Evolutionary conservation across 92 coral and sea anemone species (phyloP), one percentile per base, ranked within the genome.

Genomic region (Phenganax stokvisi): DNA sequence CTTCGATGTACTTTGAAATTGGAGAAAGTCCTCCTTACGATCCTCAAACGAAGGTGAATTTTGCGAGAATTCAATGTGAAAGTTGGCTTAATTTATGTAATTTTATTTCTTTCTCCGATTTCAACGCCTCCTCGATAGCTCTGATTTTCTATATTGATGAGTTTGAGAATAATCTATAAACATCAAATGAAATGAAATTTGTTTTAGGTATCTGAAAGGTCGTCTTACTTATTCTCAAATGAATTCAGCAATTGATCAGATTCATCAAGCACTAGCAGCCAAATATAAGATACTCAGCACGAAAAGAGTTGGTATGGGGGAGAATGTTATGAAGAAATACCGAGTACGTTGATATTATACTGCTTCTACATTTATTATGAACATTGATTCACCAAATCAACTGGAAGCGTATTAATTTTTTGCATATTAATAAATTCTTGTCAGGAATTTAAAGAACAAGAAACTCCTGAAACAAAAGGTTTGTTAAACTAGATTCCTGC

Each of bases 391-490:
- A 13, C 65, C 27, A 6, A 13, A 59, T 13, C 65, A 13, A 59
- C 16, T 13, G 27, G 65, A 59, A 59, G n/a, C 65, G n/a, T 73
- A 9, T 7, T 69, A 31, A 69, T 31, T 69, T 12, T 25, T 59
- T 1, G 65, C 16, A 1, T 30, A 30, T 69, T 7, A 69, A 69
- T 0, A 15, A 31, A 77, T 86, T 60, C 10, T 51, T 66, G 70
- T 15, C 51, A 93, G 97, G 97, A 91, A 56, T 93, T 93, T 80
- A 93, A 93, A 80, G 97, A 93, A 62, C 96, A 96, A 67, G 97
- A 93, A 78, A 81, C 88, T 7, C 87, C 87, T 57, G 96, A 91
- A 55, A 93, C 96, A 27, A 89, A 91, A 87, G 97, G 97, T 85
- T 64, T 44, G 80, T 44, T 53, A 16, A 30, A 44, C 67, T 15